Base-by-base conservation (phyloP, 2,888 invertebrate genomes). In the Chaetogeoica ovagalla region DNA sequence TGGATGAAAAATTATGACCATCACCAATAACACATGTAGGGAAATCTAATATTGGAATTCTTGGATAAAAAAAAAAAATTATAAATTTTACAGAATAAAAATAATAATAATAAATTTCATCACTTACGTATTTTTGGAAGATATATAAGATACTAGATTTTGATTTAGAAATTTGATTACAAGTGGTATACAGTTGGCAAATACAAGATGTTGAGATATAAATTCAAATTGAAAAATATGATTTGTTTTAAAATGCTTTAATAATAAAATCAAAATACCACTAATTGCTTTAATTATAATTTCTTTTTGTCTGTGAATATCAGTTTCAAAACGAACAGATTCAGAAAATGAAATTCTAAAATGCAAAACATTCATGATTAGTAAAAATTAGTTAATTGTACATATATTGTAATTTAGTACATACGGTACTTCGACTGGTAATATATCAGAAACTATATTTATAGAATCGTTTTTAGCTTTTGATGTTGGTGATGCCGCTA, bases 161-260 rank as follows among this genome's bases (percentile, higher is more conserved):
- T 99, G 98, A 87, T 99, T 99, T 87, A 99, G 95, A 88, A 99
- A 99, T 86, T 99, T 99, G 77, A 99, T 88, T 30, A 99, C 96
- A 82, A 99, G 88, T 0, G 99, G 99, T 87, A 99, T 97, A 86
- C 98, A 99, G 87, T 99, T 99, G 82, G 98, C 98, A 88, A 98
- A 98, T 15, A 99, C 97, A 84, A 99, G 89, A 88, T 99, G 98
- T 87, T 99, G 98, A 2, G 97, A 96, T 93, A 98, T 96, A 86
- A 96, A 98, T 87, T 99, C 99, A 89, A 98, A 99, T 88, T 99
- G 99, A 87, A 98, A 99, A 69, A 98, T 90, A 88, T 99, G 99
- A 88, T 98, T 99, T 66, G 94, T 86, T 87, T 98, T 98, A 85
- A 98, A 96, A 88, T 99, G 98, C 88, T 99, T 99, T 83, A 99